phyloP scores from a whole-genome alignment of 2,797 vertebrate genomes.

The Rachycentron canadum region DNA sequence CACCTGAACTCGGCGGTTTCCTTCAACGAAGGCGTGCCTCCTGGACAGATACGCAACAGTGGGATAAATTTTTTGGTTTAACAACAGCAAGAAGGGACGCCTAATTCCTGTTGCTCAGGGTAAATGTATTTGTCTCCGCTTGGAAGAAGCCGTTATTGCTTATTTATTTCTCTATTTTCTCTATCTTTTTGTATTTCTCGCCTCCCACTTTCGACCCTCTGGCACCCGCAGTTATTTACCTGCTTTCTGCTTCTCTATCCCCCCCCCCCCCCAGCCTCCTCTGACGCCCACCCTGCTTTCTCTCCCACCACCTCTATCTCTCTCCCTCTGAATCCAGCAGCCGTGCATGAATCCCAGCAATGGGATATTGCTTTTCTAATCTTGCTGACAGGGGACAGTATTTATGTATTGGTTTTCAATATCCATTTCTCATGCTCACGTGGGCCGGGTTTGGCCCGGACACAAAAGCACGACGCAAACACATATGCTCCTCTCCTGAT shows the following conservation, averaged over 20 bases:
- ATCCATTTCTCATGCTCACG: slow-evolving; percentile 77
- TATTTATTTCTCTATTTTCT: slow-evolving; percentile 58
- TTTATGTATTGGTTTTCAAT: slow-evolving; percentile 85
- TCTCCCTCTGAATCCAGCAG: slow-evolving; percentile 48
- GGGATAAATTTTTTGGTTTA: slow-evolving; percentile 39
- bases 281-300: slow-evolving; percentile 5
- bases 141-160: slow-evolving; percentile 56
- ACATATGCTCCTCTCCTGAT: slow-evolving; percentile 13
- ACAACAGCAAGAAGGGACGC: slow-evolving; percentile 34
- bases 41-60: slow-evolving; percentile 44
- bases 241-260: slow-evolving; percentile 34
- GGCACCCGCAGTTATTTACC: slow-evolving; percentile 64
- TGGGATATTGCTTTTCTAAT: slow-evolving; percentile 87
- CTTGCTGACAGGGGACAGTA: slow-evolving; percentile 83
- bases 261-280: not conserved
- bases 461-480: slow-evolving; percentile 54
- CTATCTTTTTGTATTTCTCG: slow-evolving; percentile 26
- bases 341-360: slow-evolving; percentile 63
- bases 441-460: slow-evolving; percentile 48
- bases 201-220: slow-evolving; percentile 25
- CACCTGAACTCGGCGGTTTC: slow-evolving; percentile 54
- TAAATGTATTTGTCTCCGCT: slow-evolving; percentile 55
- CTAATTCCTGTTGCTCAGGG: slow-evolving; percentile 53
- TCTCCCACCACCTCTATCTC: slow-evolving; percentile 30
- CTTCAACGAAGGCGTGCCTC: slow-evolving; percentile 30